Conservation (phyloP, 2,797 vertebrate species). For the Cynodonichthys magdalenae region DNA sequence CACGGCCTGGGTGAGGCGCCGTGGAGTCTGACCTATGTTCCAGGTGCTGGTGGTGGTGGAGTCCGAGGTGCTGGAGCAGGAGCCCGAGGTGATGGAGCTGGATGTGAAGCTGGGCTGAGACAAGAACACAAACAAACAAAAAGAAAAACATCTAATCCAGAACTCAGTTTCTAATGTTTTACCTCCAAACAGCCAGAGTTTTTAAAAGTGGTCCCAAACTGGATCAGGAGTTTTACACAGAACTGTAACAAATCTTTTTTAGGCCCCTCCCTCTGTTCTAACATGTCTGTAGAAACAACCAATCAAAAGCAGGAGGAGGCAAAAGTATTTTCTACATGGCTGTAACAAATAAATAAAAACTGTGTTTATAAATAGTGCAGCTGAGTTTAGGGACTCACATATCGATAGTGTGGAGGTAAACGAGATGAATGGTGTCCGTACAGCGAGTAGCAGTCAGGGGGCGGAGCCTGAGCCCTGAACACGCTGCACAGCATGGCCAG, state of each 20-base stretch:
- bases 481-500: conserved; percentile 97
- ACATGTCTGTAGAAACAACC: no score
- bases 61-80: conserved; percentile 94
- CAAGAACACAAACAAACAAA: neutral
- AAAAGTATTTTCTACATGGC: no score
- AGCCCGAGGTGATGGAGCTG: conserved; percentile 85
- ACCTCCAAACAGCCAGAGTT: no score
- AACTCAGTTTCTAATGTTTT: no score
- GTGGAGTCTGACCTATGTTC: conserved; percentile 83
- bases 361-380: no score
- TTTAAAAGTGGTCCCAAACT: no score
- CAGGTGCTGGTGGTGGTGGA: conserved; percentile 86
- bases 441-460: conserved; percentile 82
- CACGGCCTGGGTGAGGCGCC: neutral
- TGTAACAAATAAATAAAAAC: no score
- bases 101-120: conserved; percentile 92
- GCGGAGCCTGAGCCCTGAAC: conserved; percentile 86
- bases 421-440: conserved; percentile 81
- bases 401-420: conserved; percentile 83
- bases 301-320: no score
- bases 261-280: no score
- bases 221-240: no score
- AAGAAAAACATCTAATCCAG: no score
- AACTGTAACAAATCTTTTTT: no score
- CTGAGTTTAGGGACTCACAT: conserved; percentile 76